Base-by-base conservation (phyloP, 2,797 vertebrate species). In the Tympanoctomys barrerae region DNA sequence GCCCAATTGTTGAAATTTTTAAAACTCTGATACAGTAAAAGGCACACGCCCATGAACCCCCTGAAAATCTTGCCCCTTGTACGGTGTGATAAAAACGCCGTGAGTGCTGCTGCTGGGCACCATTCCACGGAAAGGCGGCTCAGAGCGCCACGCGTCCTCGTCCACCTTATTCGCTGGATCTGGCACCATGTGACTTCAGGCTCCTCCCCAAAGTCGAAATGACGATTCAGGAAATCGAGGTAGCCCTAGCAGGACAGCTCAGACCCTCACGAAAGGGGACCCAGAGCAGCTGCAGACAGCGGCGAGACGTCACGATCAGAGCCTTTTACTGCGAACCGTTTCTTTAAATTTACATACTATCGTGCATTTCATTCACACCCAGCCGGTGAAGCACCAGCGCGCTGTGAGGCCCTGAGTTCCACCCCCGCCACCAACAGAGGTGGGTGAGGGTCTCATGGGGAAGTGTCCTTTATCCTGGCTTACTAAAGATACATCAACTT, bases 381-480 rank as follows among this genome's bases (percentile, higher is more conserved):
- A 75, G 39, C 39, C 71, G 28, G 9, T 1, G 11, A 36, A 22
- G 21, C 31, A 33, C 26, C 5, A 7, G 52, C 46, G 57, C 22
- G 12, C 0, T 9, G n/a, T 16, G 36, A 66, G 61, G 5, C 16
- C 49, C 52, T 39, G 71, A 49, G 46, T 28, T 75, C 28, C n/a
- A 49, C 4, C 59, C 26, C 3, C 19, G 18, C 16, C 22, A n/a
- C 3, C 5, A 0, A 14, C 1, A 19, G 64, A 16, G 26, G 31
- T 0, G 21, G 62, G 24, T 46, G 39, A 81, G 26, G 68, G n/a
- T 11, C 39, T 75, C 33, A 9, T 5, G 42, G 70, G 31, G 46
- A 54, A 36, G 75, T 0, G 0, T 8, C 42, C 21, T 8, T 4
- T 22, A 71, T 59, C 70, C 2, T 0, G 4, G 42, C 42, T 42